Evolutionary conservation across 2,888 invertebrate genomes (phyloP).

Genomic region (Lasius fuliginosus): DNA sequence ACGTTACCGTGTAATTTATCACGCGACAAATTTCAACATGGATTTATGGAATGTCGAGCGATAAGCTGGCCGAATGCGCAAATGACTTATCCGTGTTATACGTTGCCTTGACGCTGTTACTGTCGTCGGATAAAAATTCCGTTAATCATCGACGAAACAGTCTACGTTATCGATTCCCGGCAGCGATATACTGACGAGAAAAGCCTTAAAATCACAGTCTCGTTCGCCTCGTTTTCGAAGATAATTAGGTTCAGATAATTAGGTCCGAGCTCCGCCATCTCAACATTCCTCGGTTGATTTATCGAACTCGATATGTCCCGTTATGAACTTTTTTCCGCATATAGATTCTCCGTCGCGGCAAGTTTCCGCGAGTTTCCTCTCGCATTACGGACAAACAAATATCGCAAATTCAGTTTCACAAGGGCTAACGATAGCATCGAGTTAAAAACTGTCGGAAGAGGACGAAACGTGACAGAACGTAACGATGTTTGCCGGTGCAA

Average conservation of each 20-base stretch:
- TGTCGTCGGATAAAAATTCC: background rate
- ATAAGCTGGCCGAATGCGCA: conserved; percentile 1
- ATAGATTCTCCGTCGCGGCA: conserved; percentile 6
- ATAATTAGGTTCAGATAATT: conserved; percentile 29
- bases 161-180: background rate
- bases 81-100: conserved; percentile 8
- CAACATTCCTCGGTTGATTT: conserved; percentile 8
- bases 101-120: background rate
- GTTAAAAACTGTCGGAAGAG: conserved; percentile 2
- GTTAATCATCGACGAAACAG: conserved; percentile 3
- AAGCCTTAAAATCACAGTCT: conserved; percentile 1
- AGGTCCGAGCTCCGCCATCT: background rate
- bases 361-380: background rate
- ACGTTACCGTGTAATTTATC: conserved; percentile 32
- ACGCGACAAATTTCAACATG: conserved; percentile 14
- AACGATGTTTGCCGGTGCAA: conserved; percentile 2
- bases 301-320: conserved; percentile 1
- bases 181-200: background rate
- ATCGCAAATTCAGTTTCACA: conserved; percentile 44
- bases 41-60: conserved; percentile 14
- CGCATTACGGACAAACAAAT: conserved; percentile 26
- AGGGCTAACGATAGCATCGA: background rate
- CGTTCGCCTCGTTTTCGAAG: background rate
- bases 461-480: background rate
- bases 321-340: conserved; percentile 15